These are phyloP conservation scores for Columba livia DNA, from an alignment of 2,113 vertebrate genomes.

Conservation along the genomic window DNA sequence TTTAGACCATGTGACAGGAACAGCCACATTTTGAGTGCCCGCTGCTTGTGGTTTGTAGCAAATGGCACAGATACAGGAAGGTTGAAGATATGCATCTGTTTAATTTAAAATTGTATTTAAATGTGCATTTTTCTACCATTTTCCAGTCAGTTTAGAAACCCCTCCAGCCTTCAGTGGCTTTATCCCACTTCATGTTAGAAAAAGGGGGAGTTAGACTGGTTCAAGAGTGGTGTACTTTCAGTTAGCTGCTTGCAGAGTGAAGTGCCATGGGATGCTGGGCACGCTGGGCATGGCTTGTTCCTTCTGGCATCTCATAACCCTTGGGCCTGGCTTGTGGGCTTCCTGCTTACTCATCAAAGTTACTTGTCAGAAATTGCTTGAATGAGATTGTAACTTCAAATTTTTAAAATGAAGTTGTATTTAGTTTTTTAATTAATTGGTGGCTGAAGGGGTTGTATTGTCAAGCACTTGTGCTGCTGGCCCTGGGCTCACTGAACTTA, in stretches of 20 bases:
- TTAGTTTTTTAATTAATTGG: not conserved
- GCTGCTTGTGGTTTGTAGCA: not conserved
- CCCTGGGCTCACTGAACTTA: rapidly evolving
- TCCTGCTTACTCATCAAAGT: not conserved
- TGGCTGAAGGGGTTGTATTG: not conserved
- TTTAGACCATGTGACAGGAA: not conserved
- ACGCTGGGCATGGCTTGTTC: rapidly evolving
- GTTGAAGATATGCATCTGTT: not conserved
- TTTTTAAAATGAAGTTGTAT: not conserved
- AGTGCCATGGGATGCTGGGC: not conserved
- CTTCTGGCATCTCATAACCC: not conserved
- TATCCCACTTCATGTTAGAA: not conserved
- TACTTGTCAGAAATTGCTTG: not conserved
- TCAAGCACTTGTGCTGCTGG: not conserved
- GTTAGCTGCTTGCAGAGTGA: rapidly evolving
- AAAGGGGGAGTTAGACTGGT: not conserved
- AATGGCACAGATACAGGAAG: not conserved
- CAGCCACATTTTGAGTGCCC: rapidly evolving
- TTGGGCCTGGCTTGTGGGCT: not conserved
- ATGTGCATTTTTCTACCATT: not conserved
- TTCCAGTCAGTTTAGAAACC: not conserved
- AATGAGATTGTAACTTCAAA: not conserved
- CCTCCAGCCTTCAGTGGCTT: not conserved
- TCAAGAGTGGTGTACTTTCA: not conserved
- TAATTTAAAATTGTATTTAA: not conserved